Conservation (phyloP, 1,140 invertebrate species). For the Aradophagus sp. region DNA sequence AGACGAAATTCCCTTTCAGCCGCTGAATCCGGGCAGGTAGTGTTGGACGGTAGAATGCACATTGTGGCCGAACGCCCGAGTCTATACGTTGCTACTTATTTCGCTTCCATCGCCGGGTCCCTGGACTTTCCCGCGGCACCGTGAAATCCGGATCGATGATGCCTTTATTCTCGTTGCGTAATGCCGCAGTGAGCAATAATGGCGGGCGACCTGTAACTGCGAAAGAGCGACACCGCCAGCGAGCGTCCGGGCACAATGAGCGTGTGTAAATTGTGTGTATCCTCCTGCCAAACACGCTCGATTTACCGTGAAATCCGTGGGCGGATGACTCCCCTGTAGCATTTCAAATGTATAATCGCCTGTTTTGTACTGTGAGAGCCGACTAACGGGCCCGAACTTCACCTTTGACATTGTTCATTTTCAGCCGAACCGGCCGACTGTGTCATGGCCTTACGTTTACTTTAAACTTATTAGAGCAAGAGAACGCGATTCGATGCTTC, state of each 20-base stretch:
- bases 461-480: conserved; percentile 44
- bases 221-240: conserved; percentile 58
- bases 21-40: too few species aligned
- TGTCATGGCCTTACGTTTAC: conserved; percentile 22
- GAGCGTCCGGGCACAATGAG: conserved; percentile 51
- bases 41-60: conserved; percentile 42
- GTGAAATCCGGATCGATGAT: conserved; percentile 56
- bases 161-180: conserved; percentile 58
- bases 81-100: conserved; percentile 56
- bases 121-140: conserved; percentile 42
- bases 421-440: conserved; percentile 22
- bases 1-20: too few species aligned
- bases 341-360: conserved; percentile 56
- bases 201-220: conserved; percentile 52
- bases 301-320: conserved; percentile 62
- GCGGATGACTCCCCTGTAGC: conserved; percentile 49
- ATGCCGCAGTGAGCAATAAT: conserved; percentile 52
- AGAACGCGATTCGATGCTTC: conserved; percentile 18
- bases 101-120: conserved; percentile 49
- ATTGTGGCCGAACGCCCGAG: conserved; percentile 45
- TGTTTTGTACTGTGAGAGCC: conserved; percentile 50
- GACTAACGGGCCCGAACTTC: conserved; percentile 41
- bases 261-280: conserved; percentile 56
- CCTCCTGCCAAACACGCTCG: conserved; percentile 55
- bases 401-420: conserved; percentile 53